These are phyloP conservation scores for Dissostichus mawsoni DNA, from an alignment of 2,113 vertebrate species.

Conservation along the genomic window DNA sequence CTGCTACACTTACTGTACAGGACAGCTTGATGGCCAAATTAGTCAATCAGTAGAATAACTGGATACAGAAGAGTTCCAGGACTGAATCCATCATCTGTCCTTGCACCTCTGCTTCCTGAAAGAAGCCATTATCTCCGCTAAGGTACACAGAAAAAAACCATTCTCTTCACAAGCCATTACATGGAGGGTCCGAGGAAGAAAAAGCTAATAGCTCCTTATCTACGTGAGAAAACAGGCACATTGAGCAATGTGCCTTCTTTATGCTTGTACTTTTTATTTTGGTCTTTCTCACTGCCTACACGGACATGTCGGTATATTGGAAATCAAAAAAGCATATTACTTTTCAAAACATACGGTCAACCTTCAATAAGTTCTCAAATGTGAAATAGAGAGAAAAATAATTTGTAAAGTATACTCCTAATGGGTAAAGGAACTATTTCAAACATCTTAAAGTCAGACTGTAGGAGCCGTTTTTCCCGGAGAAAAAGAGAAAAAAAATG, in stretches of 20 bases:
- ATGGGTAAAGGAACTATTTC: background rate
- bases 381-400: background rate
- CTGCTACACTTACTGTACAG: background rate
- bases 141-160: conserved; percentile 24
- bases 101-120: conserved; percentile 38
- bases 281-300: background rate
- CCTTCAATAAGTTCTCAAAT: background rate
- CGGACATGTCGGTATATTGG: background rate
- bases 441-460: background rate
- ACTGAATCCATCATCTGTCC: conserved; percentile 45
- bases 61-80: background rate
- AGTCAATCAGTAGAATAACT: background rate
- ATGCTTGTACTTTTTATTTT: background rate
- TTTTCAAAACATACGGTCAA: background rate
- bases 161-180: conserved; percentile 49
- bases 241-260: background rate
- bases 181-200: conserved; percentile 36
- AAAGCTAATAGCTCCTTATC: conserved; percentile 61
- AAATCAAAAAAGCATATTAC: background rate
- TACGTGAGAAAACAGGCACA: background rate
- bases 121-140: conserved; percentile 56
- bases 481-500: background rate
- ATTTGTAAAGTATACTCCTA: background rate
- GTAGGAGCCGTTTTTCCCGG: background rate
- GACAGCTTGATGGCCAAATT: background rate